Evolutionary conservation across 2,888 invertebrate species (phyloP), one percentile per base, ranked within the genome.

Genomic region (Drosophila buzzatii): DNA sequence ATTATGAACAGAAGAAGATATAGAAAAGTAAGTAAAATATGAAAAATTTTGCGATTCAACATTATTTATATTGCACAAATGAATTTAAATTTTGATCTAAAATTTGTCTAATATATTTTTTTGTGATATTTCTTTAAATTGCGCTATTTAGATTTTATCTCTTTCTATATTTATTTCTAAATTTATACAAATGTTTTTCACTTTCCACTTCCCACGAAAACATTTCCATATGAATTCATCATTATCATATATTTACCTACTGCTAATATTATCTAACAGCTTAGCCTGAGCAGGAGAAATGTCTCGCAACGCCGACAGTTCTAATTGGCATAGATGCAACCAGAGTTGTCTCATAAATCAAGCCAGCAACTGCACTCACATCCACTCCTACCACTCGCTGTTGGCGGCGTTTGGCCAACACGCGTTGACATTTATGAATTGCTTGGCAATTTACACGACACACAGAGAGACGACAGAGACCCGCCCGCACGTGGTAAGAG

Each of bases 401-500:
- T 1, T 58, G 14, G 58, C 55, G 42, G 23, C 45, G 61, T 63
- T 68, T 52, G 53, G 53, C 62, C 41, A 61, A 68, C 67, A 75
- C 76, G 87, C 87, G 90, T 82, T 91, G 89, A 90, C 89, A 90
- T 77, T 91, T 90, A 90, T 90, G 91, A 90, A 90, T 90, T 90
- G 91, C 82, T 67, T 70, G 79, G 79, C 89, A 89, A 91, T 90
- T 89, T 90, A 89, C 79, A 65, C 79, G 88, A 91, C 86, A 77
- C 74, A 77, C 86, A 77, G 73, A 77, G 62, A 23, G 23, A 23
- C 2, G 23, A 23, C 53, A 49, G 57, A 65, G 70, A 70, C 71
- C 88, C 90, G 90, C 90, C 87, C 90, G 62, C 84, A 75, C 65
- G 70, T 51, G 45, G 55, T 41, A 49, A 20, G 58, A 53, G 60